Conservation (phyloP, 2,797 vertebrate species). For the Tenualosa ilisha region DNA sequence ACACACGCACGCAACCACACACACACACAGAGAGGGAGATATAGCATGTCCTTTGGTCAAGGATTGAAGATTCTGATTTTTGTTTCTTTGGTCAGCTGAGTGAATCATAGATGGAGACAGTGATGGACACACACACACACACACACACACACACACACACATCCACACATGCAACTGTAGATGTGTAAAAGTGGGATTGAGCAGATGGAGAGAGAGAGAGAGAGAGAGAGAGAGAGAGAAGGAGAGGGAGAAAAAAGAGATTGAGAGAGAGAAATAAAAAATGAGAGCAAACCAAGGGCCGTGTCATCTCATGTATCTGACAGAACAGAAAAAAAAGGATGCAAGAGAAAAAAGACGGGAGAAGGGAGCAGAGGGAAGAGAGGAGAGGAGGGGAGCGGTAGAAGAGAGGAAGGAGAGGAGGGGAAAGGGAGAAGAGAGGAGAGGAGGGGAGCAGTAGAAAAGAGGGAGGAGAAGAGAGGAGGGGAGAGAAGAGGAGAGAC, state of each 20-base stretch:
- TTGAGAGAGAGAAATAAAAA: not conserved
- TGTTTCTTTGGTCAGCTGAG: not conserved
- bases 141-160: not conserved
- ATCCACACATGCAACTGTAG: not conserved
- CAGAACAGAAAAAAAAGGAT: not conserved
- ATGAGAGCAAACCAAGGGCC: not conserved
- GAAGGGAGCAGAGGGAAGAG: constrained; percentile 23
- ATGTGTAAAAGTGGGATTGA: not conserved
- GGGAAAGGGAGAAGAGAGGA: not conserved
- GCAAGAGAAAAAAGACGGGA: too few species aligned
- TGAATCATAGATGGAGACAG: not conserved
- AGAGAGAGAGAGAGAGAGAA: constrained; percentile 26
- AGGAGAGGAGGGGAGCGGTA: not conserved
- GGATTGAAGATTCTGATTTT: not conserved
- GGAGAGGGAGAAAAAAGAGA: not conserved
- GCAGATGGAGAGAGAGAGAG: not conserved
- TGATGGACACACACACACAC: not conserved
- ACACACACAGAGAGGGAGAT: not conserved
- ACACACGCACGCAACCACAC: constrained; percentile 9
- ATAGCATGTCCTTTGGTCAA: too few species aligned
- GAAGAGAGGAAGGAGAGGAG: not conserved
- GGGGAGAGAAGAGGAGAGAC: too few species aligned
- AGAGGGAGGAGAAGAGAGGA: too few species aligned
- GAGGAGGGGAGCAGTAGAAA: not conserved
- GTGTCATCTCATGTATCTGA: not conserved